These are phyloP conservation scores for Melinaea marsaeus DNA, from an alignment of 2,888 invertebrate genomes.

Conservation along the genomic window DNA sequence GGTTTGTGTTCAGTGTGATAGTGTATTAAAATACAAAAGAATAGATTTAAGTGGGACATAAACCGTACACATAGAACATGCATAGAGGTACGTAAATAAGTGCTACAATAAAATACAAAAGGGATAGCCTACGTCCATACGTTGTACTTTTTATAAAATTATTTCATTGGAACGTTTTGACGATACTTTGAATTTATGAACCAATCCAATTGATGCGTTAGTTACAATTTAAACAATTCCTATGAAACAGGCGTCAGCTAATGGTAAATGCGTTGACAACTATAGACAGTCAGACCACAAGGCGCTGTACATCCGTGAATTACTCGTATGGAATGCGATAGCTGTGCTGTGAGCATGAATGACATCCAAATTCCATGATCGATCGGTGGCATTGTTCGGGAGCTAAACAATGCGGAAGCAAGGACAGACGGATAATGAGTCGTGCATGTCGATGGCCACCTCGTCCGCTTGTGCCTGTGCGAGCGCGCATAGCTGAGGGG, in stretches of 20 bases:
- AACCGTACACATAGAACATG: too few relatives aligned
- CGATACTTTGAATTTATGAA: too few relatives aligned
- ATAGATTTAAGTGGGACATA: too few relatives aligned
- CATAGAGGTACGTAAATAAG: too few relatives aligned
- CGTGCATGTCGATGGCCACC: constrained; percentile 78
- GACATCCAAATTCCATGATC: constrained; percentile 16
- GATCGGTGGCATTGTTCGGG: neutral
- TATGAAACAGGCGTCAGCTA: neutral
- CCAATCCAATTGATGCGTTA: too few relatives aligned
- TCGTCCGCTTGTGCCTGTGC: constrained; percentile 87
- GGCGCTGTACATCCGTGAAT: neutral
- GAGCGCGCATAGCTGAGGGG: constrained; percentile 88
- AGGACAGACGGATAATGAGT: constrained; percentile 41
- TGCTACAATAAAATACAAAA: too few relatives aligned
- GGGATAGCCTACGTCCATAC: too few relatives aligned
- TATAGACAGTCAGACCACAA: neutral
- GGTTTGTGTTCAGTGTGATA: too few relatives aligned
- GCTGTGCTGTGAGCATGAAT: constrained; percentile 56
- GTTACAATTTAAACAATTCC: too few relatives aligned
- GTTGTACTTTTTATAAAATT: too few relatives aligned
- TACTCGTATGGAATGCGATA: constrained; percentile 38
- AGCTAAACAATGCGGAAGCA: constrained; percentile 36
- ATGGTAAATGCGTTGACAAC: neutral
- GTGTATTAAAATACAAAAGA: too few relatives aligned
- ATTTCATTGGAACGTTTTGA: too few relatives aligned